Base-by-base conservation (phyloP, 2,797 vertebrate genomes). In the Malacoctenus gilli region DNA sequence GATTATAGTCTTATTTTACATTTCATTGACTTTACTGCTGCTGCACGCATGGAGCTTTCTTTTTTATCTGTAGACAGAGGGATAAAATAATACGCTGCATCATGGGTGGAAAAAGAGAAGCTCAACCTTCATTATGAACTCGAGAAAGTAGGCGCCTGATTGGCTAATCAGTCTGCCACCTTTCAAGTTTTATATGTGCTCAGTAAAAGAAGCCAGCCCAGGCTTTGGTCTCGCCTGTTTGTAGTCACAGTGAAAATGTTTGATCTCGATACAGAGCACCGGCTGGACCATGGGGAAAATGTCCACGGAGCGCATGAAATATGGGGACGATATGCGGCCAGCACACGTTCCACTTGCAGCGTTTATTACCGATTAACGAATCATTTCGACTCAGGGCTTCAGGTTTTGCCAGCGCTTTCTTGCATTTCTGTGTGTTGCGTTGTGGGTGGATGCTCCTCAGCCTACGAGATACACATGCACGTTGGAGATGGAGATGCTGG, bases 401-500 rank as follows among this genome's bases (percentile, higher is more conserved):
- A n/a, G n/a, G n/a, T n/a, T n/a, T n/a, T n/a, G n/a, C n/a, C 52
- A 31, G 49, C 19, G 15, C 36, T 40, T 18, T 18, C 25, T 28
- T 28, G 6, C 4, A 28, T n/a, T n/a, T n/a, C n/a, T n/a, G n/a
- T n/a, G n/a, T n/a, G n/a, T n/a, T 28, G 25, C 9, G 25, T 5
- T 1, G 73, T 61, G 61, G 55, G 59, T 63, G 76, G 55, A 58
- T 72, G 65, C 37, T 73, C 46, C 53, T 64, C 62, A 50, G 50
- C 66, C 44, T 74, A 49, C 64, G 30, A 64, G 65, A 71, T 67
- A 69, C 56, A 63, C 56, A 63, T 59, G 76, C 72, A 73, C 40
- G 60, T 44, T 74, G 60, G 54, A 85, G 84, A 88, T 85, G 78
- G 76, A 86, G 89, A 89, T 84, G 84, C 77, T 77, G 13, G 74